Evolutionary conservation across 2,797 vertebrate genomes (phyloP).

Genomic region (Odontamblyopus rebecca): DNA sequence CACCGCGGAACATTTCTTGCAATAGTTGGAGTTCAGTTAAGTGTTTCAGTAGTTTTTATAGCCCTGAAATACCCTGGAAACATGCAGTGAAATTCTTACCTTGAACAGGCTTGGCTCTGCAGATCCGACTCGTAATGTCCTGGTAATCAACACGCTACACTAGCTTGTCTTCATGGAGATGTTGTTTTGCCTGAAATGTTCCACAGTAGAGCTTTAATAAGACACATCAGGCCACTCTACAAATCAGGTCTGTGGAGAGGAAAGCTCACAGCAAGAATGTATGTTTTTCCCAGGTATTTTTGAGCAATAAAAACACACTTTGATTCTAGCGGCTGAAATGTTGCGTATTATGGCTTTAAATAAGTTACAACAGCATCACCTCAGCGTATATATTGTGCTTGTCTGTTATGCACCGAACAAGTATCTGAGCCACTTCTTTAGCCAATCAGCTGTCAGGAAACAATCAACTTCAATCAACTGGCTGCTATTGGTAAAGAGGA

Average conservation of each 20-base stretch:
- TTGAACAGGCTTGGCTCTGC: neutral
- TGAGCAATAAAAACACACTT: neutral
- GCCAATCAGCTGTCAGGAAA: conserved; percentile 61
- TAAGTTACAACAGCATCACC: conserved; percentile 32
- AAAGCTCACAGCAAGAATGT: neutral
- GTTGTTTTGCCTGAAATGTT: neutral
- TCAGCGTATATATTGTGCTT: conserved; percentile 29
- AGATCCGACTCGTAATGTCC: neutral
- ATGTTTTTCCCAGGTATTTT: too few relatives aligned
- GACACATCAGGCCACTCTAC: neutral
- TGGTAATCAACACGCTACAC: too few relatives aligned
- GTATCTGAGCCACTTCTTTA: conserved; percentile 48
- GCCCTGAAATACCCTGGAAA: neutral
- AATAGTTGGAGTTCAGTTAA: neutral
- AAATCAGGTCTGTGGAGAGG: neutral
- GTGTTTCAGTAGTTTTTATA: neutral
- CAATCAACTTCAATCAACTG: conserved; percentile 78
- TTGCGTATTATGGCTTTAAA: neutral
- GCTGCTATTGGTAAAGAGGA: conserved; percentile 47
- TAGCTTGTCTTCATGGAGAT: neutral
- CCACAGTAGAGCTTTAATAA: neutral
- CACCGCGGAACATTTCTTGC: neutral
- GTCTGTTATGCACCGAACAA: conserved; percentile 29
- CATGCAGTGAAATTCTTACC: neutral
- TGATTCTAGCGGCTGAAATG: neutral